A percentile compares a stretch with the other conserved stretches of the same genome.
Conservation (phyloP, 2,113 vertebrate genomes). For the Falco punctatus region DNA sequence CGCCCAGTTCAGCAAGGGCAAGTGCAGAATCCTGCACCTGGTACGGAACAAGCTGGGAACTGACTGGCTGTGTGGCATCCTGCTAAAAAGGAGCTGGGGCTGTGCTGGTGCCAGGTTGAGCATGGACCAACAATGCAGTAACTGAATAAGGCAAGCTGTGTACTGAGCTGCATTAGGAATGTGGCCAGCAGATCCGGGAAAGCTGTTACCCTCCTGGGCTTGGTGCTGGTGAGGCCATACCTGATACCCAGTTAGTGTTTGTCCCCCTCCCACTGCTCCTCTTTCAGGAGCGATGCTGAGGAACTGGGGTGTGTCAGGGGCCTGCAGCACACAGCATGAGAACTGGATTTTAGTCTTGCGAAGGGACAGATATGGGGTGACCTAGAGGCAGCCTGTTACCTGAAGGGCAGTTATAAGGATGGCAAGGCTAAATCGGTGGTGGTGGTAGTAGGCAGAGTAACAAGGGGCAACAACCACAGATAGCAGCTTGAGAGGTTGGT, state of each 20-base stretch:
- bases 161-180: accelerated
- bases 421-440: not conserved
- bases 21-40: not conserved
- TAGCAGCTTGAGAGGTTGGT: not conserved
- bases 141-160: not conserved
- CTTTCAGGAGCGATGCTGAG: not conserved
- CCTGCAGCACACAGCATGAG: not conserved
- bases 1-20: accelerated
- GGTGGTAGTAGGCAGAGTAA: not conserved
- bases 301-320: not conserved
- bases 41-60: not conserved
- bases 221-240: accelerated
- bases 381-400: not conserved
- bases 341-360: not conserved
- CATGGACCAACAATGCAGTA: accelerated
- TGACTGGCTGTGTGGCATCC: not conserved
- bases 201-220: not conserved
- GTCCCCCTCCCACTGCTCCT: accelerated
- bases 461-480: not conserved
- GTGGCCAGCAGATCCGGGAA: not conserved
- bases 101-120: not conserved
- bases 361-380: accelerated
- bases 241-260: not conserved
- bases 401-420: not conserved
- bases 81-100: not conserved